phyloP scores from a whole-genome alignment of 2,797 vertebrate species.

The Lepilemur ruficaudatus region DNA sequence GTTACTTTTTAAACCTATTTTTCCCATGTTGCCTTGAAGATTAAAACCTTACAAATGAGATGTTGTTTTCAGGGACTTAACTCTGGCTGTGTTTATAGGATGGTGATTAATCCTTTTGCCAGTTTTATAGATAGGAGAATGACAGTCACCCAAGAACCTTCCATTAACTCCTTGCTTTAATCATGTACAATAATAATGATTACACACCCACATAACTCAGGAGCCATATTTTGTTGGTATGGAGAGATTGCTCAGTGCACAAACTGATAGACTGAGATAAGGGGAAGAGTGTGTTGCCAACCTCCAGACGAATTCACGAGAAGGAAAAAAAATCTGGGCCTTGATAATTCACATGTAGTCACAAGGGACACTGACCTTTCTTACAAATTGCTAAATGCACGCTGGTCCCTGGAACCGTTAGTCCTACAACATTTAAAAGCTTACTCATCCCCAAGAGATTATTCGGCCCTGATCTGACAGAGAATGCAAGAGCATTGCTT shows the following conservation, averaged over 20 bases:
- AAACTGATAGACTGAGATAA: background rate
- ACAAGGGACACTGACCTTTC: conserved; percentile 21
- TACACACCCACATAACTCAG: background rate
- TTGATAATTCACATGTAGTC: background rate
- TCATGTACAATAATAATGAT: background rate
- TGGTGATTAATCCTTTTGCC: background rate
- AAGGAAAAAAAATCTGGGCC: background rate
- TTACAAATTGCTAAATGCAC: conserved; percentile 46
- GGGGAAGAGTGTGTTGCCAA: background rate
- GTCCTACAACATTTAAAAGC: conserved; percentile 57
- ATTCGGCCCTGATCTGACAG: conserved; percentile 43
- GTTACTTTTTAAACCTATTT: background rate
- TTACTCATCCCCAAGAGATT: conserved; percentile 57
- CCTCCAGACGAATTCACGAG: background rate
- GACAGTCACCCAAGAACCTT: background rate
- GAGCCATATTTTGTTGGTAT: background rate
- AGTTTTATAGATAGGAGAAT: conserved; percentile 1
- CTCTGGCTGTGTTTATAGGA: background rate
- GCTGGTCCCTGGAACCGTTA: conserved; percentile 35
- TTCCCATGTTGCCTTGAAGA: background rate
- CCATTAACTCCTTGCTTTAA: background rate
- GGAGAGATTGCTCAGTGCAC: background rate
- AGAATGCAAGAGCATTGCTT: conserved; percentile 44
- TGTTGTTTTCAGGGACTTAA: conserved; percentile 23
- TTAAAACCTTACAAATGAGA: background rate